These are phyloP conservation scores for Eupithecia inturbata DNA, from an alignment of 2,888 invertebrate species.

Conservation along the genomic window DNA sequence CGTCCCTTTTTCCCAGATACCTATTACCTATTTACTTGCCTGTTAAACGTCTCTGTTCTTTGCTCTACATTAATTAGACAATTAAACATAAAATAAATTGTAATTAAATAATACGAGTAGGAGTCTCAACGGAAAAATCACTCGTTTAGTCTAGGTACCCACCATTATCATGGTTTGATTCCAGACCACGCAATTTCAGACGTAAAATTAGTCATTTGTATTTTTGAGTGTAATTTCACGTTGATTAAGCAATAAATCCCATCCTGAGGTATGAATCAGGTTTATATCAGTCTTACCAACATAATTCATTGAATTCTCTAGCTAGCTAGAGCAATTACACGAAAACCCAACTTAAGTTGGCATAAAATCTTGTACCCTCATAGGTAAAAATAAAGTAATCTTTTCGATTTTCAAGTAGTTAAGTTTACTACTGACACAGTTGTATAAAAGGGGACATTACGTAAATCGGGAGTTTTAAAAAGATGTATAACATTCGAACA, in stretches of 20 bases:
- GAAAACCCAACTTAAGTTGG: neutral
- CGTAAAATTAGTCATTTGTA: conserved; percentile 52
- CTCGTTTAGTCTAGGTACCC: neutral
- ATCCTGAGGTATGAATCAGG: conserved; percentile 1
- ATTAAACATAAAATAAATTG: neutral
- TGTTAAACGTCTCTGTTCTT: conserved; percentile 3
- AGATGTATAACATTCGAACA: conserved; percentile 32
- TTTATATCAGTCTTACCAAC: neutral
- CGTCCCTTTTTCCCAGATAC: conserved; percentile 15
- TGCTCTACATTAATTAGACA: neutral
- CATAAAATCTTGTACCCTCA: neutral
- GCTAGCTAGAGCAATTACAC: neutral
- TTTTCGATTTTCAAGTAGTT: neutral
- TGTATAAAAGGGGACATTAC: conserved; percentile 18
- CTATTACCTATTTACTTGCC: neutral
- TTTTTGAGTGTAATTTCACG: conserved; percentile 54
- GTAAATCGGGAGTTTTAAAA: conserved; percentile 25
- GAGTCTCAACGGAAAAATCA: neutral
- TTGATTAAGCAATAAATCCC: neutral
- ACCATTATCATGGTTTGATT: neutral
- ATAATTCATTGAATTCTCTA: neutral
- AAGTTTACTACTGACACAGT: conserved; percentile 19
- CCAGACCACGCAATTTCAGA: conserved; percentile 7
- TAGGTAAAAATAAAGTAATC: too few relatives aligned
- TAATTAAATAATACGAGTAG: neutral